Percentiles rank a stretch among this genome's conserved stretches.
Conservation (phyloP, 2,113 vertebrate genomes). For the Aldabrachelys gigantea region DNA sequence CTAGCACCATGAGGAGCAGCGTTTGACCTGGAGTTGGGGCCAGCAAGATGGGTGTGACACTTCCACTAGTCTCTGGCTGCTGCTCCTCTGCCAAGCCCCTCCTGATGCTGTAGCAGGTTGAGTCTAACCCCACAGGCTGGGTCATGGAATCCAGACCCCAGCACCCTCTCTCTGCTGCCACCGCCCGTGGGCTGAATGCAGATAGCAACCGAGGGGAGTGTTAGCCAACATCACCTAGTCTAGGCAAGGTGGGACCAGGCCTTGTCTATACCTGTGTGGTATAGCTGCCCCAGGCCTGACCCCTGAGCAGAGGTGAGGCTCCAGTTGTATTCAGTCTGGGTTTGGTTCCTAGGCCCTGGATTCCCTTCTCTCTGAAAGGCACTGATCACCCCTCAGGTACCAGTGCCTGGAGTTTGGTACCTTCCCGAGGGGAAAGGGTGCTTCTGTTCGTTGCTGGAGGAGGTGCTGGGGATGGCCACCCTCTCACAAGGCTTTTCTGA, state of each 20-base stretch:
- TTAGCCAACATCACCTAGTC: too few relatives aligned
- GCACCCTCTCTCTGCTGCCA: not conserved
- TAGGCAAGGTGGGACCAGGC: not conserved
- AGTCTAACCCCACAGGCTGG: not conserved
- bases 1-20: not conserved
- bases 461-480: too few relatives aligned
- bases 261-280: too few relatives aligned
- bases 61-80: not conserved
- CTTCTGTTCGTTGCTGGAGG: too few relatives aligned
- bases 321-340: too few relatives aligned
- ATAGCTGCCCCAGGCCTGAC: too few relatives aligned
- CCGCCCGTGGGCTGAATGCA: not conserved
- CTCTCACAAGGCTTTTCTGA: too few relatives aligned
- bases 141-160: not conserved
- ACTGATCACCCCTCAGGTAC: too few relatives aligned
- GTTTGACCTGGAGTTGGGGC: not conserved
- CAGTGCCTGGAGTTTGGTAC: not conserved
- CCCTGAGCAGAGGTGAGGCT: too few relatives aligned
- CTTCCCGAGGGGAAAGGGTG: too few relatives aligned
- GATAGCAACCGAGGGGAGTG: not conserved
- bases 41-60: not conserved
- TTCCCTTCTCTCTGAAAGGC: not conserved
- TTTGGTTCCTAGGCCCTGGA: not conserved
- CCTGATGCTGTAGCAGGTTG: not conserved
- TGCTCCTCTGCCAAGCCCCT: not conserved